phyloP scores from a whole-genome alignment of 1,140 invertebrate genomes.

The Fopius arisanus region DNA sequence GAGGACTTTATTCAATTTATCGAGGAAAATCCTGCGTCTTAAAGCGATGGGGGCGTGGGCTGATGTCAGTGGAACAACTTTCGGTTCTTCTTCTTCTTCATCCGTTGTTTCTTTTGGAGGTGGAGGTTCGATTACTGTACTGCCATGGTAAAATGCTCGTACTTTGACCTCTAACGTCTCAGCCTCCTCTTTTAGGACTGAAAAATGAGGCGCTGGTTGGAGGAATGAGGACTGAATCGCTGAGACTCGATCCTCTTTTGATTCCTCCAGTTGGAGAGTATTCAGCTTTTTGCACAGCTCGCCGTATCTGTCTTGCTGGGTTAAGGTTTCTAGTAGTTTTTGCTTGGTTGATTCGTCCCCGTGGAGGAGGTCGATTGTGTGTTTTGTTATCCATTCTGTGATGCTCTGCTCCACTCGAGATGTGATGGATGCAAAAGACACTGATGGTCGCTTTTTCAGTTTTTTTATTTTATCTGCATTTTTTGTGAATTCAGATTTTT shows the following conservation, averaged over 20 bases:
- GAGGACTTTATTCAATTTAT: conserved; percentile 60
- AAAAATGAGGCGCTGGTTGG: conserved; percentile 59
- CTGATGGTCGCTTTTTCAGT: conserved; percentile 7
- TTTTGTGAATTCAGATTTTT: not conserved
- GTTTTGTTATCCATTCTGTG: conserved; percentile 60
- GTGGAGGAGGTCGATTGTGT: conserved; percentile 54
- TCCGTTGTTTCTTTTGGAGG: conserved; percentile 18
- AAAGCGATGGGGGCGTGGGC: conserved; percentile 54
- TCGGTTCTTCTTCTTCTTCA: conserved; percentile 31
- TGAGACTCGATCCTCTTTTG: conserved; percentile 39
- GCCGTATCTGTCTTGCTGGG: conserved; percentile 46
- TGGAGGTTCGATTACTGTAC: conserved; percentile 39
- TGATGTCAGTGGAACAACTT: conserved; percentile 58
- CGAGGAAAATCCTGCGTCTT: conserved; percentile 60
- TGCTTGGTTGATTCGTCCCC: conserved; percentile 49
- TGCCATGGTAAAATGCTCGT: conserved; percentile 57
- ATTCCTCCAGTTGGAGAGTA: conserved; percentile 47
- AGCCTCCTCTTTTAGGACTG: conserved; percentile 55
- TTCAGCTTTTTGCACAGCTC: conserved; percentile 56
- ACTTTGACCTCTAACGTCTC: conserved; percentile 58
- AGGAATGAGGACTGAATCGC: conserved; percentile 35
- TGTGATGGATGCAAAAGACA: conserved; percentile 37
- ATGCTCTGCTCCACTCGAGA: conserved; percentile 53
- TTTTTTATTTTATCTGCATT: not conserved
- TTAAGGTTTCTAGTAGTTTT: conserved; percentile 49